These are phyloP conservation scores for Hetaerina titia DNA, from an alignment of 2,888 invertebrate species.

Conservation along the genomic window DNA sequence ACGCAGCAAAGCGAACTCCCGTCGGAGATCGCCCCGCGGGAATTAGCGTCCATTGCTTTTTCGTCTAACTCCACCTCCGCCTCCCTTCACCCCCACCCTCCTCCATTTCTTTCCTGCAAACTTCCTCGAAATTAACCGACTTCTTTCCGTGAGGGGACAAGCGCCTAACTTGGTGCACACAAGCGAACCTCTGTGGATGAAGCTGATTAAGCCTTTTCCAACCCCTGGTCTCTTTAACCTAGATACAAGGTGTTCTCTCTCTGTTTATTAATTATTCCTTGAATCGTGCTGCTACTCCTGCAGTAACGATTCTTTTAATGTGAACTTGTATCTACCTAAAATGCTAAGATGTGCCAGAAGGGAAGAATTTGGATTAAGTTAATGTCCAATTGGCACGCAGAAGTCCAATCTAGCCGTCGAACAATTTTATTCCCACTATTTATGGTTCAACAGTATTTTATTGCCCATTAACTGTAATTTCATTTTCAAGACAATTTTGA, in stretches of 20 bases:
- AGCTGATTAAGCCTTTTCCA: background rate
- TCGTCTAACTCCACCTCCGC: too few relatives aligned
- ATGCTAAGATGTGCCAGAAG: too few relatives aligned
- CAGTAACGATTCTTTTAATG: background rate
- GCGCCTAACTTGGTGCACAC: background rate
- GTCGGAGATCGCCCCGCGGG: background rate
- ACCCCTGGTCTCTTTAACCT: background rate
- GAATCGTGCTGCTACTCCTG: background rate
- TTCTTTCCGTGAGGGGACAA: background rate
- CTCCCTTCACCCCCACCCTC: too few relatives aligned
- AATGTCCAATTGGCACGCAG: too few relatives aligned
- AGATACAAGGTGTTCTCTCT: background rate
- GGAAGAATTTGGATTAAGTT: too few relatives aligned
- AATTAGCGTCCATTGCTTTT: conserved; percentile 8
- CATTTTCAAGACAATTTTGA: too few relatives aligned
- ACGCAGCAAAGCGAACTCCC: background rate
- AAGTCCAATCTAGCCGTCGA: too few relatives aligned
- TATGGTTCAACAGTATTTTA: too few relatives aligned
- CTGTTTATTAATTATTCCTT: background rate
- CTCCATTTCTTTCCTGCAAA: background rate
- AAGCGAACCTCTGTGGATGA: background rate
- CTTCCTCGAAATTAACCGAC: background rate
- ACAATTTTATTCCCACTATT: too few relatives aligned
- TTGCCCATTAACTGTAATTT: too few relatives aligned
- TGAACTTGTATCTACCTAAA: too few relatives aligned